phyloP scores from a whole-genome alignment of 2,797 vertebrate species.

The Acridotheres tristis region DNA sequence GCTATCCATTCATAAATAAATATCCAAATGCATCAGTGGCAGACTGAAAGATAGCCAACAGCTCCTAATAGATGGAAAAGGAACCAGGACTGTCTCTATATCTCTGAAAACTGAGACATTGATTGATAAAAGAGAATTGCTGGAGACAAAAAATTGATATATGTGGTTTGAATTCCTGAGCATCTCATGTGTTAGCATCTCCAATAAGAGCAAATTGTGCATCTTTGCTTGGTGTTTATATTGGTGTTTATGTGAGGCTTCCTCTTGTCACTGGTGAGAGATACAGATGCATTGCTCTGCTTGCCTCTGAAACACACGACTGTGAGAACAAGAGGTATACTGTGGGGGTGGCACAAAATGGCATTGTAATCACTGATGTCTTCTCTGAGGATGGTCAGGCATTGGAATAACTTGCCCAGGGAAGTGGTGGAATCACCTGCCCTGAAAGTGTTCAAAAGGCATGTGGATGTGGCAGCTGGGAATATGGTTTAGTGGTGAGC shows the following conservation, averaged over 20 bases:
- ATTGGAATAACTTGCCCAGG: not conserved
- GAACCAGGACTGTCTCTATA: not conserved
- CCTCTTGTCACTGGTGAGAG: not conserved
- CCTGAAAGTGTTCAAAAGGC: not conserved
- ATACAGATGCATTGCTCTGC: not conserved
- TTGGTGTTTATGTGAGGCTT: not conserved
- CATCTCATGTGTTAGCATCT: not conserved
- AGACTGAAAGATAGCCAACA: not conserved
- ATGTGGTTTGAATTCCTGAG: not conserved
- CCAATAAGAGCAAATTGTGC: not conserved
- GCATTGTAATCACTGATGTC: not conserved
- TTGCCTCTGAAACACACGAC: not conserved
- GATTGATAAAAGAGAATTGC: not conserved
- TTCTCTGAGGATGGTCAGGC: not conserved
- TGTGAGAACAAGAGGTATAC: not conserved
- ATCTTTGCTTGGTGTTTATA: not conserved
- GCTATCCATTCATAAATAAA: not conserved
- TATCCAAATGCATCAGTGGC: not conserved
- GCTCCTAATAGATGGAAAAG: not conserved
- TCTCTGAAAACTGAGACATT: not conserved
- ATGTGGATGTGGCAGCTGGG: fast-evolving
- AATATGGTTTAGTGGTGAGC: not conserved
- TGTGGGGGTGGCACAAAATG: not conserved
- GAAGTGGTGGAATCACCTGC: not conserved
- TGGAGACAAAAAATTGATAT: not conserved